Percentiles rank a stretch among this genome's conserved stretches.
These are phyloP conservation scores for chimpanzee (Pan troglodytes) DNA, from an alignment of 2,113 vertebrate genomes.

Conservation along the genomic window NHGRI_mPanTro3-v2.1_pri NC_072408.2:19406501-19407000, in stretches of 20 bases:
- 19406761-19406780: not conserved
- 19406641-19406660: not conserved
- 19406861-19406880: conserved; percentile 8
- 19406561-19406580: not conserved
- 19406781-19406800: not conserved
- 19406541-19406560: not conserved
- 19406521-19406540: not conserved
- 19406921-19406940: not conserved
- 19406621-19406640: not conserved
- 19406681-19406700: not conserved
- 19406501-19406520: not conserved
- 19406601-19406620: conserved; percentile 1
- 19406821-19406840: not conserved
- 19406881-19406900: not conserved
- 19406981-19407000: not conserved
- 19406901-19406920: not conserved
- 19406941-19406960: not conserved
- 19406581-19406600: not conserved
- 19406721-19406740: conserved; percentile 6
- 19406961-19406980: conserved; percentile 26
- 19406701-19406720: not conserved
- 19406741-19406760: not conserved
- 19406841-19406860: not conserved
- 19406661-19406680: not conserved
- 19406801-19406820: conserved; percentile 3